A percentile compares a stretch with the other conserved stretches of the same genome.
Conservation (phyloP, 92 coral and sea anemone species). For the Parazoanthus swiftii region DNA sequence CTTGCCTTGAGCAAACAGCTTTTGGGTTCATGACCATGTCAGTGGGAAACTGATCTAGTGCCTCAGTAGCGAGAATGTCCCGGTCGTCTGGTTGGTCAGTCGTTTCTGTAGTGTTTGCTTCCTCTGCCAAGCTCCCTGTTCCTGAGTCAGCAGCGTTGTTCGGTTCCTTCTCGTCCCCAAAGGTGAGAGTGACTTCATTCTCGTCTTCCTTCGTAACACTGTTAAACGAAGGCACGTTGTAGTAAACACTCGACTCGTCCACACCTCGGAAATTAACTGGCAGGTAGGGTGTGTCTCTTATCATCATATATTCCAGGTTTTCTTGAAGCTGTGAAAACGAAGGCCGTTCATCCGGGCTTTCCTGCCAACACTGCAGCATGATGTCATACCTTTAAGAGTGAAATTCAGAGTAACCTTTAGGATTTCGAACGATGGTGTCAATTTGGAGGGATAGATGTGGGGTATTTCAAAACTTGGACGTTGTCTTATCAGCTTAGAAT, state of each 20-base stretch:
- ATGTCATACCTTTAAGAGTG: slow-evolving; percentile 54
- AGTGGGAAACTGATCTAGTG: slow-evolving; percentile 33
- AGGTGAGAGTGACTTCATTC: slow-evolving; percentile 41
- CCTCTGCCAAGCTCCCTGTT: slow-evolving; percentile 30
- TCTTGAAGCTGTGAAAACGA: slow-evolving; percentile 59
- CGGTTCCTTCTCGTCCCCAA: not conserved
- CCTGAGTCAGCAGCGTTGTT: slow-evolving; percentile 17
- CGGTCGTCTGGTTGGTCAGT: not conserved
- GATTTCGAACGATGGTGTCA: not conserved
- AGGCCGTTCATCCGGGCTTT: slow-evolving; percentile 68
- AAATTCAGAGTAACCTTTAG: not conserved
- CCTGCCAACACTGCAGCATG: slow-evolving; percentile 77
- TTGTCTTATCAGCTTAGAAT: too few species aligned
- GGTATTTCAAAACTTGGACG: too few species aligned
- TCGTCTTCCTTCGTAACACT: slow-evolving; percentile 55
- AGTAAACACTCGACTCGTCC: slow-evolving; percentile 81
- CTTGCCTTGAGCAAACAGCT: slow-evolving; percentile 22
- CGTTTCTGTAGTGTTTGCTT: not conserved
- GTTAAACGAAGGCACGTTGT: slow-evolving; percentile 85
- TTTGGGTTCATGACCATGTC: slow-evolving; percentile 14
- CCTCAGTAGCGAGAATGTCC: not conserved
- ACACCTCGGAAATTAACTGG: slow-evolving; percentile 63
- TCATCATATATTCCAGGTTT: slow-evolving; percentile 74
- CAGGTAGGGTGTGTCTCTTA: slow-evolving; percentile 75
- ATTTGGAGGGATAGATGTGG: not conserved